Base-by-base conservation (phyloP, 2,888 invertebrate species). In the Aphrophora alni region DNA sequence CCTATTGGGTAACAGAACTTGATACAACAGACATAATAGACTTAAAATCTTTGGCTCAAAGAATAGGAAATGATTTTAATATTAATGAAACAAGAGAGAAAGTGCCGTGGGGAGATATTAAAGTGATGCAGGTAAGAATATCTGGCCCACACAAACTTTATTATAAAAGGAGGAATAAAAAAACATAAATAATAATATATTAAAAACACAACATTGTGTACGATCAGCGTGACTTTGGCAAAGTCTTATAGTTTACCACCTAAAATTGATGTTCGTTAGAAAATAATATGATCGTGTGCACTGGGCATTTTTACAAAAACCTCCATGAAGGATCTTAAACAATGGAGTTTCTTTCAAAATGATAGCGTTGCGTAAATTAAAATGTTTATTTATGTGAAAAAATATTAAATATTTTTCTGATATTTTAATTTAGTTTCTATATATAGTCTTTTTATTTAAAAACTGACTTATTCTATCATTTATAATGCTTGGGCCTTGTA, bases 271-370 rank as follows among this genome's bases (percentile, higher is more conserved):
- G 71, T 28, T 28, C 24, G 26, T 71, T n/a, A 3, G 25, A 71
- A 71, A 71, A 71, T 28, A 71, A 71, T 71, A 26, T 71, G 24
- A 71, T 71, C 71, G 71, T 17, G 71, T 71, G 26, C 71, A 71
- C 71, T 71, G 71, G 71, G 26, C n/a, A n/a, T 71, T 71, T n/a
- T 28, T 71, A 71, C 71, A 71, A 71, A 25, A 71, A 71, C 71
- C 28, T 71, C 33, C 33, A 28, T 71, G 24, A 71, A 71, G n/a
- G 28, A 28, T 71, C 27, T 21, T 71, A 17, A 71, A 71, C 71
- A n/a, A 17, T 71, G 26, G 4, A 28, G n/a, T n/a, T 71, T 71
- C 71, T n/a, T 28, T 71, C n/a, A 21, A 25, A 25, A 71, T 71
- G 71, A 71, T 71, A 28, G 3, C 8, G 33, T 5, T 33, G 8